These are phyloP conservation scores for Anisognathus igniventris DNA, from an alignment of 2,797 vertebrate species.

Conservation along the genomic window DNA sequence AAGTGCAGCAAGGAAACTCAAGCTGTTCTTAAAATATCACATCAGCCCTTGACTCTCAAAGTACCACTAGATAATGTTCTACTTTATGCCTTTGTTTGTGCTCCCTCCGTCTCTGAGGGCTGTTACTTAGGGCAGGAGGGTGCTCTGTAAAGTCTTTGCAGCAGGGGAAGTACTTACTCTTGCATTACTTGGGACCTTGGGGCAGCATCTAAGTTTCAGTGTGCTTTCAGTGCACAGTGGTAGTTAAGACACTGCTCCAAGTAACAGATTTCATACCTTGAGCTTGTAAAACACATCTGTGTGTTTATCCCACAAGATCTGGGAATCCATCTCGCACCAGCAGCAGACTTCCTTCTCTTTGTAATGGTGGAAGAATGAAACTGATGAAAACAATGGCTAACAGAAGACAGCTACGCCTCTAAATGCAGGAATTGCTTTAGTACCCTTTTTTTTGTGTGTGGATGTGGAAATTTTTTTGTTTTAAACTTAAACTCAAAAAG, in stretches of 20 bases:
- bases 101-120: not conserved
- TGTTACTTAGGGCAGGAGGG: not conserved
- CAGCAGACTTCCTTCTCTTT: not conserved
- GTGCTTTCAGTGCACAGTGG: not conserved
- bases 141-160: not conserved
- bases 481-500: not conserved
- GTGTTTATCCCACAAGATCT: not conserved
- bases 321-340: rapidly evolving
- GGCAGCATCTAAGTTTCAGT: not conserved
- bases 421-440: not conserved
- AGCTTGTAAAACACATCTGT: not conserved
- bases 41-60: not conserved
- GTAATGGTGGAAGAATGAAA: not conserved
- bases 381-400: not conserved
- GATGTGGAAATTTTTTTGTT: not conserved
- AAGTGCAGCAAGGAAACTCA: not conserved
- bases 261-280: not conserved
- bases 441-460: not conserved
- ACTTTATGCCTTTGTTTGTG: not conserved
- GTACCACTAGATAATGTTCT: not conserved
- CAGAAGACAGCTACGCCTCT: not conserved
- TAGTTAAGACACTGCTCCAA: not conserved
- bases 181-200: not conserved
- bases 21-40: not conserved
- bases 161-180: not conserved